Conservation (phyloP, 2,797 vertebrate species). For the Lacerta bilineata region DNA sequence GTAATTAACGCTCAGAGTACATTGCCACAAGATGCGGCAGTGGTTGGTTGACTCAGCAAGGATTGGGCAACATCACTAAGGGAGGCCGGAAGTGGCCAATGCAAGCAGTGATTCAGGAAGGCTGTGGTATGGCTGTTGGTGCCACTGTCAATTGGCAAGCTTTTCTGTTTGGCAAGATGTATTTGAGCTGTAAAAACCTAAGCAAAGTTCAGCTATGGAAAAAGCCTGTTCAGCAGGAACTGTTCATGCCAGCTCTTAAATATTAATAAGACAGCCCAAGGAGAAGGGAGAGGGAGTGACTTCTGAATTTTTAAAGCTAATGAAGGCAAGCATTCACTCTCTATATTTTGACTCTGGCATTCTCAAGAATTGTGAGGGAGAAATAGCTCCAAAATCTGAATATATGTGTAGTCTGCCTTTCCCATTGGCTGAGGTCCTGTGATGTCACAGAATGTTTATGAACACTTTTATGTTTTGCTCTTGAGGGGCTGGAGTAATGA, state of each 20-base stretch:
- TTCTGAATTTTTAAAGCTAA: constrained; percentile 46
- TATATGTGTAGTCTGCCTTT: not conserved
- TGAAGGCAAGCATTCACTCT: not conserved
- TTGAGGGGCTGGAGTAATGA: too few relatives aligned
- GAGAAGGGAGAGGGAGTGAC: not conserved
- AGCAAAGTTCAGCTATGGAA: not conserved
- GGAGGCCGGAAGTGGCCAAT: not conserved
- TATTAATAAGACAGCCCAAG: constrained; percentile 29
- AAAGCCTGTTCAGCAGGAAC: constrained; percentile 31
- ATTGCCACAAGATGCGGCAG: not conserved
- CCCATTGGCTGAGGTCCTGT: constrained; percentile 7
- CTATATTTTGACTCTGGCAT: not conserved
- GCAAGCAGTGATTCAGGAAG: not conserved
- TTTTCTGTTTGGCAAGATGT: constrained; percentile 20
- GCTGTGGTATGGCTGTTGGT: not conserved
- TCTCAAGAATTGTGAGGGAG: not conserved
- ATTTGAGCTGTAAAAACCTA: constrained; percentile 8
- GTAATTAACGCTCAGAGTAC: not conserved
- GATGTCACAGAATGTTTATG: not conserved
- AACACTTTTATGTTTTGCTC: not conserved
- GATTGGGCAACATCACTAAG: not conserved
- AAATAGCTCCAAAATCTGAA: not conserved
- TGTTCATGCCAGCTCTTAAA: constrained; percentile 20
- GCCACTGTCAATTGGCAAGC: not conserved
- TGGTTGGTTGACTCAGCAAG: not conserved